Evolutionary conservation across 2,797 vertebrate species (phyloP).

Genomic region (Sebastes oblongus): DNA sequence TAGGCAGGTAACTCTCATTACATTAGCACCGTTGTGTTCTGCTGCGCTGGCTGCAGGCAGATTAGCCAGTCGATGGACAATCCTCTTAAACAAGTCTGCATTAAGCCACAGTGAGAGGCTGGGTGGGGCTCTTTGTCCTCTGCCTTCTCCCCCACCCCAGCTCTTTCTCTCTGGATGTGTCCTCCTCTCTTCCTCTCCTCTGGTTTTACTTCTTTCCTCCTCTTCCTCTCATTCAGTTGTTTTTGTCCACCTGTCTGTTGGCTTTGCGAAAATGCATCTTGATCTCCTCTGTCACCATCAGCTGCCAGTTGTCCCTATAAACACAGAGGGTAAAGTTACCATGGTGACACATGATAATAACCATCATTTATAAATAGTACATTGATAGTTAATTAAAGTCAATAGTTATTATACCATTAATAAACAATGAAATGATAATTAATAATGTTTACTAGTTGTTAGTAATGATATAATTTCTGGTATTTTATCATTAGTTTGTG

Average conservation of each 20-base stretch:
- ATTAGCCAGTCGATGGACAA: constrained; percentile 81
- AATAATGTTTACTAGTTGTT: too few relatives aligned
- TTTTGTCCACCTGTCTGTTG: constrained; percentile 82
- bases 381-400: too few relatives aligned
- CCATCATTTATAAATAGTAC: too few relatives aligned
- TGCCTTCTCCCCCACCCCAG: constrained; percentile 15
- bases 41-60: constrained; percentile 81
- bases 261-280: constrained; percentile 82
- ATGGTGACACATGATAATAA: neutral
- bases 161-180: constrained; percentile 15
- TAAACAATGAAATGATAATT: too few relatives aligned
- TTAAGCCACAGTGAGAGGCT: constrained; percentile 75
- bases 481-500: too few relatives aligned
- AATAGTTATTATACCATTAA: too few relatives aligned
- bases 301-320: constrained; percentile 84
- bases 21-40: constrained; percentile 80
- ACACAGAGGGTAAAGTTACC: constrained; percentile 17
- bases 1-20: constrained; percentile 76
- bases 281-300: constrained; percentile 86
- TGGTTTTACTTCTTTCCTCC: constrained; percentile 15
- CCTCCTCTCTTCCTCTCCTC: constrained; percentile 26
- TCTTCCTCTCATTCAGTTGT: constrained; percentile 59
- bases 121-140: constrained; percentile 50
- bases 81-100: constrained; percentile 84
- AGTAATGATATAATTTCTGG: too few relatives aligned